Conservation (phyloP, 2,888 invertebrate species). For the Drosophila subsilvestris region DNA sequence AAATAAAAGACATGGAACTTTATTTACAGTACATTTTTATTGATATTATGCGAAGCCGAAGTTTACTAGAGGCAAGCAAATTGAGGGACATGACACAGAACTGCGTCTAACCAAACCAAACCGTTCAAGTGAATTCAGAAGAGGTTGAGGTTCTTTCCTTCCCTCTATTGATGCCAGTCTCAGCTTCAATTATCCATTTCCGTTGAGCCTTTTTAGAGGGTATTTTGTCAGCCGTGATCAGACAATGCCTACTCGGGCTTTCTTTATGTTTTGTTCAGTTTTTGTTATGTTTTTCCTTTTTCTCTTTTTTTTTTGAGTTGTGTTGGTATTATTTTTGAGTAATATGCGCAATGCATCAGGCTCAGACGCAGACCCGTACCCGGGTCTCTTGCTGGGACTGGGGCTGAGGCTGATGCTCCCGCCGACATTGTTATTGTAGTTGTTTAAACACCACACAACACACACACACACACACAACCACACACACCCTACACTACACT, state of each 20-base stretch:
- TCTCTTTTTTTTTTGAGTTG: constrained; percentile 30
- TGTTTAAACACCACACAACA: constrained; percentile 32
- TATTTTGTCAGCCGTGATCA: constrained; percentile 5
- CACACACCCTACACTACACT: constrained; percentile 24
- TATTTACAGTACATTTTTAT: background rate
- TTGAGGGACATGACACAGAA: background rate
- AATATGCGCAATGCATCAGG: constrained; percentile 75
- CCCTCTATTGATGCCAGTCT: background rate
- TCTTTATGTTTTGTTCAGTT: background rate
- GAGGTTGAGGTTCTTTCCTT: background rate
- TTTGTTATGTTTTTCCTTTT: constrained; percentile 18
- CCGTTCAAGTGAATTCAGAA: background rate
- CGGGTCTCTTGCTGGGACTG: background rate
- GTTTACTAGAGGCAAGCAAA: too few relatives aligned
- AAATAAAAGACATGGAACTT: background rate
- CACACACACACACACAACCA: constrained; percentile 27
- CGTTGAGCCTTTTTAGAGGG: constrained; percentile 3
- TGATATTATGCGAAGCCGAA: background rate
- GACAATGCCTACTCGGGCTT: background rate
- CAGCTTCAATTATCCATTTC: background rate
- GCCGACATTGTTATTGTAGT: constrained; percentile 43
- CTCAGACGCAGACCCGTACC: constrained; percentile 35
- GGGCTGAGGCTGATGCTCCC: constrained; percentile 13
- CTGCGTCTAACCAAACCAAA: too few relatives aligned
- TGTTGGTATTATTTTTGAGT: constrained; percentile 70